phyloP scores from a whole-genome alignment of 2,113 vertebrate species.

The Pteruthius melanotis region DNA sequence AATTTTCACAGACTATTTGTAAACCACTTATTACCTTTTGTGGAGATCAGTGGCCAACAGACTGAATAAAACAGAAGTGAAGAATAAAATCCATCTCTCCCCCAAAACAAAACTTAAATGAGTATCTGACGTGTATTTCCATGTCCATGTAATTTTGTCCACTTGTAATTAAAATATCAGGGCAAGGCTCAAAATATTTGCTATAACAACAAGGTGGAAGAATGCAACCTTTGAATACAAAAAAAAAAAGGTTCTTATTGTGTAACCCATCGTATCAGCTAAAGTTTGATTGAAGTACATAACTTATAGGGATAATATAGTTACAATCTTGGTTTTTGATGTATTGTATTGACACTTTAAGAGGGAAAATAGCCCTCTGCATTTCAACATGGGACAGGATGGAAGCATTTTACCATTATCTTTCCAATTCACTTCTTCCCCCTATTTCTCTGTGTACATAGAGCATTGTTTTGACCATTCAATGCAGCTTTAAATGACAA shows the following conservation, averaged over 20 bases:
- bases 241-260: not conserved
- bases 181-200: not conserved
- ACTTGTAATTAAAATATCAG: not conserved
- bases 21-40: not conserved
- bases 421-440: not conserved
- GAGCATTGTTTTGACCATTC: not conserved
- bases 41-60: not conserved
- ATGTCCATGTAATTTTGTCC: not conserved
- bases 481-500: not conserved
- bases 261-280: not conserved
- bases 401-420: not conserved
- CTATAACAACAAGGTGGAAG: not conserved
- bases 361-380: not conserved
- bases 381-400: not conserved
- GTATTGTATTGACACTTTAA: not conserved
- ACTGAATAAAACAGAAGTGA: not conserved
- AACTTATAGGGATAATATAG: not conserved
- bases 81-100: not conserved
- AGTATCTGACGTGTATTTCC: not conserved
- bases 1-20: not conserved
- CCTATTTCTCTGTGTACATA: not conserved
- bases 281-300: not conserved
- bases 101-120: not conserved
- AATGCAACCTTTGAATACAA: not conserved
- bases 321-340: not conserved